Evolutionary conservation across 2,888 invertebrate genomes (phyloP).

Genomic region (Nephrotoma appendiculata): DNA sequence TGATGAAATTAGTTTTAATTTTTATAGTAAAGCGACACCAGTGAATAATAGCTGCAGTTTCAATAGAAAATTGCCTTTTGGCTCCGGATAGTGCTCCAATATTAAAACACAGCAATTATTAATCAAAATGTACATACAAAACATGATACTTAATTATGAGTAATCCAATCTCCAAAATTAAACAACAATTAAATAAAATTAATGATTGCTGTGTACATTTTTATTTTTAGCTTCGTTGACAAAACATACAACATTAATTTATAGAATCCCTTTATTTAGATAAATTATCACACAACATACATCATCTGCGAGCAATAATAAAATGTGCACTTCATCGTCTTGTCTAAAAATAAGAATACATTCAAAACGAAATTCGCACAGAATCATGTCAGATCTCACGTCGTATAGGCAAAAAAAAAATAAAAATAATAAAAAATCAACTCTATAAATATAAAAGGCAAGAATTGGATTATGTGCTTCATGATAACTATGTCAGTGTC

Average conservation of each 20-base stretch:
- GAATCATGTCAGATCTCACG: neutral
- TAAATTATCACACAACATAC: neutral
- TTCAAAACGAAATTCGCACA: neutral
- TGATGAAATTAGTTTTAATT: too few relatives aligned
- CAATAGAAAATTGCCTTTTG: too few relatives aligned
- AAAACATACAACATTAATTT: neutral
- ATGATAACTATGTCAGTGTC: conserved; percentile 2
- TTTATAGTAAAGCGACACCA: too few relatives aligned
- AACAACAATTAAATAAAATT: neutral
- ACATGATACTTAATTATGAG: neutral
- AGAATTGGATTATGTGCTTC: neutral
- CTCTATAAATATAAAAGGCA: neutral
- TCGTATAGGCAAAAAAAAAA: neutral
- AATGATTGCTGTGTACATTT: neutral
- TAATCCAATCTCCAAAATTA: neutral
- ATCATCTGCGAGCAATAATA: neutral
- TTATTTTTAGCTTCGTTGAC: neutral
- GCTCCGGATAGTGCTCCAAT: too few relatives aligned
- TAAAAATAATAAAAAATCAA: too few relatives aligned
- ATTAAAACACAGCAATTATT: too few relatives aligned
- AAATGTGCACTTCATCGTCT: neutral
- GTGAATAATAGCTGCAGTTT: too few relatives aligned
- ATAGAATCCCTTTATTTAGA: neutral
- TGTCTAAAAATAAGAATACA: neutral
- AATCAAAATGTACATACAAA: neutral